These are phyloP conservation scores for Diglossa brunneiventris DNA, from an alignment of 2,113 vertebrate species.

Conservation along the genomic window DNA sequence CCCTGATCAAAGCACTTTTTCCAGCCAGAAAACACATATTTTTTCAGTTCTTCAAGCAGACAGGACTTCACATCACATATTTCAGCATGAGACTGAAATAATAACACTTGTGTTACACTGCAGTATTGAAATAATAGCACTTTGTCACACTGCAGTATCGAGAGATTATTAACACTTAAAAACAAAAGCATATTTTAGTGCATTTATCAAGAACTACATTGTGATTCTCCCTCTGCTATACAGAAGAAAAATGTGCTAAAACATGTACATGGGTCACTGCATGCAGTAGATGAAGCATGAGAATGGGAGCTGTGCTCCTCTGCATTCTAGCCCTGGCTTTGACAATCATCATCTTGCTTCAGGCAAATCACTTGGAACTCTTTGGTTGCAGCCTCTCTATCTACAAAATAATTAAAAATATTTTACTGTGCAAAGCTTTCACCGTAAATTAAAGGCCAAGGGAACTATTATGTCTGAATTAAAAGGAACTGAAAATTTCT, in stretches of 20 bases:
- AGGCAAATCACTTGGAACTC: constrained; percentile 21
- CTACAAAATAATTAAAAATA: constrained; percentile 19
- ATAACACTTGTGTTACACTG: background rate
- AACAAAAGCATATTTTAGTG: background rate
- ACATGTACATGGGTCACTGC: background rate
- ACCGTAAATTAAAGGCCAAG: background rate
- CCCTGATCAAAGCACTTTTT: background rate
- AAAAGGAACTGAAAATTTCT: background rate
- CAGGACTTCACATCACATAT: background rate
- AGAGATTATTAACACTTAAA: background rate
- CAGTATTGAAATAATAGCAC: background rate
- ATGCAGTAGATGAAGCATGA: background rate
- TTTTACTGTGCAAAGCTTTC: background rate
- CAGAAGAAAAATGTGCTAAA: background rate
- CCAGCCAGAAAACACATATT: background rate
- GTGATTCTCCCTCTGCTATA: background rate
- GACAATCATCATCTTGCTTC: constrained; percentile 21
- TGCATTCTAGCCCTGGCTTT: background rate
- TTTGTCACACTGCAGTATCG: background rate
- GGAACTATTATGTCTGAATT: background rate
- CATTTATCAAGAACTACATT: background rate
- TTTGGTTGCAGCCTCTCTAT: background rate
- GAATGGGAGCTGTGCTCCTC: constrained; percentile 4
- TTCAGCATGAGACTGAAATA: background rate
- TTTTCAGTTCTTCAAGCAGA: background rate